Evolutionary conservation across 2,113 vertebrate genomes (phyloP).

Genomic region (Genyomyrus donnyi): DNA sequence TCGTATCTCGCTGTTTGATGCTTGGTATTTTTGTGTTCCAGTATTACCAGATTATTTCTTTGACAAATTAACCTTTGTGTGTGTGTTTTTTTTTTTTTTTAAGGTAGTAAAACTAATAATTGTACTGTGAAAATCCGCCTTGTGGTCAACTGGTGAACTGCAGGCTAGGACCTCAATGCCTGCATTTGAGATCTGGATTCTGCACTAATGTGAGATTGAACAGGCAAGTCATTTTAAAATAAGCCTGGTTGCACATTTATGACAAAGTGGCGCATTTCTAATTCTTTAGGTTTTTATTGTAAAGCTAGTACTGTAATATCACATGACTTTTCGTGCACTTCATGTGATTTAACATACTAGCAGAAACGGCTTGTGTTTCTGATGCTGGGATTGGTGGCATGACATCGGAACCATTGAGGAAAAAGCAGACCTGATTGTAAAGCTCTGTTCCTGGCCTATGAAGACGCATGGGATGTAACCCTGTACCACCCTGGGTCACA

Average conservation of each 20-base stretch:
- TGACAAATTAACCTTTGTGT: not conserved
- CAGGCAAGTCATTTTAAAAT: not conserved
- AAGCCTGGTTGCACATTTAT: not conserved
- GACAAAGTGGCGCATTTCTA: not conserved
- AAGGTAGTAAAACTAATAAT: not conserved
- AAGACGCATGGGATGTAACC: too few relatives aligned
- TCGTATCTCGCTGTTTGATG: not conserved
- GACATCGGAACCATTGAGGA: not conserved
- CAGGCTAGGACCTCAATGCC: not conserved
- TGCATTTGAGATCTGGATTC: not conserved
- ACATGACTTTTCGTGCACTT: not conserved
- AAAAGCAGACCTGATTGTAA: not conserved
- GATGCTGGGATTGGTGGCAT: not conserved
- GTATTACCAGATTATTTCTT: not conserved
- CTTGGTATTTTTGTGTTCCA: not conserved
- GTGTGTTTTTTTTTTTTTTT: not conserved
- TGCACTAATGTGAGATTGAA: not conserved
- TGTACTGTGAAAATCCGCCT: not conserved
- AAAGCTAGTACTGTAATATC: not conserved
- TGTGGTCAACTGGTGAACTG: not conserved
- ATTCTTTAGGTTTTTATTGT: not conserved
- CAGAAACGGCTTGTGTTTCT: not conserved
- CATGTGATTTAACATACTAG: not conserved
- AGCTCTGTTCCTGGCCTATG: not conserved
- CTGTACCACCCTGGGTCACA: conserved; percentile 34